These are phyloP conservation scores for Lepidurus arcticus DNA, from an alignment of 1,140 invertebrate genomes.

Conservation along the genomic window DNA sequence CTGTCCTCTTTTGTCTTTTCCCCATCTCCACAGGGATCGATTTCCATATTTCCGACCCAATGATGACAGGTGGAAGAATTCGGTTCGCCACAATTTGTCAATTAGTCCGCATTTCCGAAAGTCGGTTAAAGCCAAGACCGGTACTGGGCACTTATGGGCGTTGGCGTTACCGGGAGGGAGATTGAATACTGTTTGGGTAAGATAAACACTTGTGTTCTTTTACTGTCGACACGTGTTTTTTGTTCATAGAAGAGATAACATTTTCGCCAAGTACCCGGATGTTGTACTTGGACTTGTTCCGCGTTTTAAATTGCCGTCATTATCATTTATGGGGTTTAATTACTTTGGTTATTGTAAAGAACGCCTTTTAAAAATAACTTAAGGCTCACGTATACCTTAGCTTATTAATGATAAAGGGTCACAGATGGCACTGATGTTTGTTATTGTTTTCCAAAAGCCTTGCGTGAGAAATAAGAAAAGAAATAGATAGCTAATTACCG, in stretches of 20 bases:
- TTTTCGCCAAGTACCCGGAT: neutral
- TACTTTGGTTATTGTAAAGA: no score
- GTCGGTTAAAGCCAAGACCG: conserved; percentile 71
- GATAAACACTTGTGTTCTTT: neutral
- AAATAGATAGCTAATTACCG: no score
- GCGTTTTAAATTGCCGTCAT: neutral
- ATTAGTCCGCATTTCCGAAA: conserved; percentile 82
- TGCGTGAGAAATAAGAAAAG: no score
- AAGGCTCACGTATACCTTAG: no score
- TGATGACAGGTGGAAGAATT: conserved; percentile 86
- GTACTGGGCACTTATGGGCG: conserved; percentile 79
- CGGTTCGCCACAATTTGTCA: conserved; percentile 70
- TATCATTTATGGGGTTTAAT: neutral
- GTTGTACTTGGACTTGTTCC: neutral
- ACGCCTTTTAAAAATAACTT: no score
- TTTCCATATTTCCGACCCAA: conserved; percentile 80
- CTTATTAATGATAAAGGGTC: no score
- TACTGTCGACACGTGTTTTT: no score
- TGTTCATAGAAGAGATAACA: neutral
- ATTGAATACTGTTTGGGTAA: conserved; percentile 30
- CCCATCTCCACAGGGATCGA: conserved; percentile 55
- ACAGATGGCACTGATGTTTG: no score
- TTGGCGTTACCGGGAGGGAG: conserved; percentile 44
- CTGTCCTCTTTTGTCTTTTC: neutral
- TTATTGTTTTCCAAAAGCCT: no score